Evolutionary conservation across 2,113 vertebrate species (phyloP).

Genomic region (Pan troglodytes): NHGRI_mPanTro3-v2.1_pri NC_072412.2:116268001-116268500

Average conservation of each 20-base stretch:
- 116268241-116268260: not conserved
- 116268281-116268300: too few species aligned
- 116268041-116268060: rapidly evolving
- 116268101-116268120: not conserved
- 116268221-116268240: not conserved
- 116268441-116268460: not conserved
- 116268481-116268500: not conserved
- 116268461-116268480: not conserved
- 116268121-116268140: not conserved
- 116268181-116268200: not conserved
- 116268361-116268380: not conserved
- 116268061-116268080: not conserved
- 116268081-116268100: not conserved
- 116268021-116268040: not conserved
- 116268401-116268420: rapidly evolving
- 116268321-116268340: not conserved
- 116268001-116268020: rapidly evolving
- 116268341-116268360: not conserved
- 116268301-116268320: too few species aligned
- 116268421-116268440: not conserved
- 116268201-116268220: not conserved
- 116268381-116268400: rapidly evolving
- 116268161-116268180: not conserved
- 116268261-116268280: not conserved
- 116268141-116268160: not conserved